A percentile compares a stretch with the other conserved stretches of the same genome.
phyloP scores from a whole-genome alignment of 2,113 vertebrate genomes.

The Mobula birostris region DNA sequence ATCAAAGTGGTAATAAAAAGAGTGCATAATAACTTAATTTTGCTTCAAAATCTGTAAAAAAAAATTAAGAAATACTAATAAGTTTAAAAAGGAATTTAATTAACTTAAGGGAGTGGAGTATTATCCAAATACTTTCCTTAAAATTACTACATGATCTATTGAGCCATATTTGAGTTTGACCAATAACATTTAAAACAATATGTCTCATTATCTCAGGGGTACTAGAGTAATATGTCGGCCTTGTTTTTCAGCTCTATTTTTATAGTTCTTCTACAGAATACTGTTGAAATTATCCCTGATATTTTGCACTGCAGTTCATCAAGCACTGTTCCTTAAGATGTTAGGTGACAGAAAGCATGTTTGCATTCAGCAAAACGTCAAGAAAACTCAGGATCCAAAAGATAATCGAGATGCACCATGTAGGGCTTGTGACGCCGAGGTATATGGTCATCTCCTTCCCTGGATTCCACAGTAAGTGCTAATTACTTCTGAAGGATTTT shows the following conservation, averaged over 20 bases:
- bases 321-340: neutral
- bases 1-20: neutral
- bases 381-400: neutral
- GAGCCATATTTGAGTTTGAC: neutral
- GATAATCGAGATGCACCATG: neutral
- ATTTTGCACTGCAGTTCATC: neutral
- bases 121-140: neutral
- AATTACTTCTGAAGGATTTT: neutral
- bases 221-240: neutral
- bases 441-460: neutral
- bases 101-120: neutral
- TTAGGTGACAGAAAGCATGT: neutral
- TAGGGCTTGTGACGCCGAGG: neutral
- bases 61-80: neutral
- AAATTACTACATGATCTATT: neutral
- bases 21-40: neutral
- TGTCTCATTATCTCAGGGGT: neutral
- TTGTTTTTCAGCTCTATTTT: neutral
- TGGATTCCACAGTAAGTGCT: conserved; percentile 4
- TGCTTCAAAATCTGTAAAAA: conserved; percentile 9
- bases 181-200: neutral
- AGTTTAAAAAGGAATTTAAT: neutral
- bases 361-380: conserved; percentile 28
- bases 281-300: neutral
- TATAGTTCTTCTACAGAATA: neutral